Evolutionary conservation across 92 coral and sea anemone genomes (phyloP), one percentile per base, ranked within the genome.

Genomic region (Muricea muricata): DNA sequence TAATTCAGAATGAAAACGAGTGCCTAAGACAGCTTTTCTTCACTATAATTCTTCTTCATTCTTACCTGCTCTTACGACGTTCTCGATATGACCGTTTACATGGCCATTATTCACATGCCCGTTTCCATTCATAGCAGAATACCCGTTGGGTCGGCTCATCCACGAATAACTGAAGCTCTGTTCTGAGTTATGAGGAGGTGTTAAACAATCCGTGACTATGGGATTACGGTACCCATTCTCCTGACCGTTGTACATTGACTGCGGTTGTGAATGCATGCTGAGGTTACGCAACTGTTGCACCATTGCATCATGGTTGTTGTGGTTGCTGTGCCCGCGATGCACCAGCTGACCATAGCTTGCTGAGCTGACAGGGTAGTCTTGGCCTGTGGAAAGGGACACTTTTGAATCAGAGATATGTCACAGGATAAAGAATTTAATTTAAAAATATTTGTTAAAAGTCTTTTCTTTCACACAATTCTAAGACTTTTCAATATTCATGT

Each of bases 261-360:
- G 80, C 2, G 83, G 65, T 7, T 41, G 57, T 5, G 28, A 17
- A 37, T 78, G 83, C 9, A 78, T 56, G 20, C n/a, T 78, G 52
- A 78, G 50, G 70, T 78, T 78, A 31, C 83, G 63, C 45, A 78
- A 78, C 30, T 78, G 83, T 26, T 78, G 83, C 30, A 78, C 83
- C 83, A 78, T 57, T 0, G 37, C 83, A 35, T 78, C 83, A 39
- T 78, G 83, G 18, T 0, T 33, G 26, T 56, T 78, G 20, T 78
- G 83, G 39, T 35, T 55, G 66, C 55, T 76, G 81, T 76, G 81
- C 40, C 48, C 67, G 54, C 83, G 81, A 33, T 76, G 83, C 54
- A 78, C 31, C 31, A 78, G 52, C 52, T 56, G 83, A 78, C 71
- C 55, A 78, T 78, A 78, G 35, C 71, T 57, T 4, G 69, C 33